phyloP scores from a whole-genome alignment of 2,797 vertebrate genomes.

The Malacoctenus gilli region DNA sequence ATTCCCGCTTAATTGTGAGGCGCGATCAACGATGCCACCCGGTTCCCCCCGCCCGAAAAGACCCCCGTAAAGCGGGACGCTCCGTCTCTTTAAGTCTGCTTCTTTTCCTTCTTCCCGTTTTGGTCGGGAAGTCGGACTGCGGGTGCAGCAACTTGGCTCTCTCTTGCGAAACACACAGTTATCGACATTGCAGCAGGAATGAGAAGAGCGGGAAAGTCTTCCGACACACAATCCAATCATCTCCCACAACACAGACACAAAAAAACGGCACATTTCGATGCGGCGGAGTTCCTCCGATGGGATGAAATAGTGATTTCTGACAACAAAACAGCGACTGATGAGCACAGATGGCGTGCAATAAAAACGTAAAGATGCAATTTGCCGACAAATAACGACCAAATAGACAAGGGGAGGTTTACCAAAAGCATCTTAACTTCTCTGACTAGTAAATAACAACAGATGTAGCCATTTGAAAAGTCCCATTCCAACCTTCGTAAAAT shows the following conservation, averaged over 20 bases:
- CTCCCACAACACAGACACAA: slow-evolving; percentile 14
- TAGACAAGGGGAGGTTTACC: neutral
- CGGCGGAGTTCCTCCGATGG: neutral
- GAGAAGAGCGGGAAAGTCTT: neutral
- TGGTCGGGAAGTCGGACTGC: neutral
- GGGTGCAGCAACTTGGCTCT: neutral
- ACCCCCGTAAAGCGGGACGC: neutral
- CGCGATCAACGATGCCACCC: slow-evolving; percentile 27
- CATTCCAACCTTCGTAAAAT: neutral
- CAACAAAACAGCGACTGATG: neutral
- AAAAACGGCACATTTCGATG: neutral
- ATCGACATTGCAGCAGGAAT: slow-evolving; percentile 38
- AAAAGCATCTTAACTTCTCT: slow-evolving; percentile 34
- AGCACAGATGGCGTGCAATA: slow-evolving; percentile 41
- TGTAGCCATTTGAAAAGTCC: slow-evolving; percentile 13
- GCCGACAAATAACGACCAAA: slow-evolving; percentile 19
- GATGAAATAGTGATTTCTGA: slow-evolving; percentile 12
- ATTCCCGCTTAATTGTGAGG: slow-evolving; percentile 14
- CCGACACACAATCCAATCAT: slow-evolving; percentile 13
- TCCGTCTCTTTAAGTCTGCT: neutral
- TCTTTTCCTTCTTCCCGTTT: neutral
- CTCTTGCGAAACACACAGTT: slow-evolving; percentile 1
- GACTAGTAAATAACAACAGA: neutral
- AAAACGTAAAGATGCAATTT: slow-evolving; percentile 16
- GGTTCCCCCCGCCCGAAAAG: neutral